These are phyloP conservation scores for Morinoia aosen DNA, from an alignment of 2,888 invertebrate species.

Conservation along the genomic window DNA sequence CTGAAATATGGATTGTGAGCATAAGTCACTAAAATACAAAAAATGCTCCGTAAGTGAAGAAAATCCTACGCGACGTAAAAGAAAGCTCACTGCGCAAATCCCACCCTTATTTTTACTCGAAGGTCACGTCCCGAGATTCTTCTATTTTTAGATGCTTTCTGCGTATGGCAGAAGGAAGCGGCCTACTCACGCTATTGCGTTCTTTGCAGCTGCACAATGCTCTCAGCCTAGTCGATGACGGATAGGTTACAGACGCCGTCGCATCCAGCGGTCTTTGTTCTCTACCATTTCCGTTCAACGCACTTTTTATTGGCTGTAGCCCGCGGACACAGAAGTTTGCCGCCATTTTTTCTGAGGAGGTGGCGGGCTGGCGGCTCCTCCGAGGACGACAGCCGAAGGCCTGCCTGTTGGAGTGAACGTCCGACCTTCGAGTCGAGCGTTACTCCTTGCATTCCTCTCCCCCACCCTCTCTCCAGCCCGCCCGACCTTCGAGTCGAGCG, in stretches of 20 bases:
- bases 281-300: background rate
- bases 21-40: background rate
- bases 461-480: background rate
- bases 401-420: background rate
- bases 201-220: background rate
- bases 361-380: background rate
- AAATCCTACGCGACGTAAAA: background rate
- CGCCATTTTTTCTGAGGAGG: conserved; percentile 5
- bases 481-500: background rate
- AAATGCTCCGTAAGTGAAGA: background rate
- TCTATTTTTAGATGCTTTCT: background rate
- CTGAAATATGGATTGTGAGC: background rate
- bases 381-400: conserved; percentile 2
- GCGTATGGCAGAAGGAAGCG: background rate
- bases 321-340: background rate
- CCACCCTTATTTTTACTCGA: background rate
- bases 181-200: background rate
- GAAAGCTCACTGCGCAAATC: background rate
- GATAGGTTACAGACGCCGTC: background rate
- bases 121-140: background rate
- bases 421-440: conserved; percentile 21
- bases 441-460: conserved; percentile 23
- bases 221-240: background rate
- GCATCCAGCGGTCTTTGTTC: background rate
- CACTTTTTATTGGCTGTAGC: background rate